Percentiles rank a stretch among this genome's conserved stretches.
Conservation (phyloP, 2,797 vertebrate species). For the Sylvilagus floridanus region DNA sequence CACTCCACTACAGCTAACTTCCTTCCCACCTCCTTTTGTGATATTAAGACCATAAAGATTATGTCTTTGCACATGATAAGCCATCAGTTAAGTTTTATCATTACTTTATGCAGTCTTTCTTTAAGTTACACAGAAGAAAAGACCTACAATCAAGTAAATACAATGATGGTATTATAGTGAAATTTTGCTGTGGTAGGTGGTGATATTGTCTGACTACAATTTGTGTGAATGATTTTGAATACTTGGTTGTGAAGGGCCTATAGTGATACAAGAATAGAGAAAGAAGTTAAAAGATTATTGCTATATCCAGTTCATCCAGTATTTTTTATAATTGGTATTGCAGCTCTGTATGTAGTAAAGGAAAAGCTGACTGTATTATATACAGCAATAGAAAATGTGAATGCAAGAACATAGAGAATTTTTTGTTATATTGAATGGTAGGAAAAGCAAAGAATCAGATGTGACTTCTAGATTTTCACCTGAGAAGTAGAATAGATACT, state of each 20-base stretch:
- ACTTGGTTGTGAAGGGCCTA: background rate
- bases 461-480: conserved; percentile 7
- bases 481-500: background rate
- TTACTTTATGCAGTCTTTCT: background rate
- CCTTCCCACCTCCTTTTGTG: background rate
- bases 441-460: background rate
- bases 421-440: background rate
- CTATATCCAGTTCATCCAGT: background rate
- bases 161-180: background rate
- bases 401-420: background rate
- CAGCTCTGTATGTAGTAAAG: background rate
- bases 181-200: background rate
- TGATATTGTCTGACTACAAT: background rate
- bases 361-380: background rate
- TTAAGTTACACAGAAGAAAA: background rate
- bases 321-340: no score
- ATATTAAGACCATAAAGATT: background rate
- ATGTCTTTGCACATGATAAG: background rate
- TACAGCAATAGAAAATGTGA: background rate
- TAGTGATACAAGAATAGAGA: background rate
- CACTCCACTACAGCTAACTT: background rate
- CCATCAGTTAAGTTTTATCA: background rate
- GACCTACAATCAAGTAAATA: background rate
- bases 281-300: background rate
- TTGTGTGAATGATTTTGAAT: background rate